A percentile compares a stretch with the other conserved stretches of the same genome.
phyloP scores from a whole-genome alignment of 1,140 invertebrate species.

The Drosophila tropicalis region DNA sequence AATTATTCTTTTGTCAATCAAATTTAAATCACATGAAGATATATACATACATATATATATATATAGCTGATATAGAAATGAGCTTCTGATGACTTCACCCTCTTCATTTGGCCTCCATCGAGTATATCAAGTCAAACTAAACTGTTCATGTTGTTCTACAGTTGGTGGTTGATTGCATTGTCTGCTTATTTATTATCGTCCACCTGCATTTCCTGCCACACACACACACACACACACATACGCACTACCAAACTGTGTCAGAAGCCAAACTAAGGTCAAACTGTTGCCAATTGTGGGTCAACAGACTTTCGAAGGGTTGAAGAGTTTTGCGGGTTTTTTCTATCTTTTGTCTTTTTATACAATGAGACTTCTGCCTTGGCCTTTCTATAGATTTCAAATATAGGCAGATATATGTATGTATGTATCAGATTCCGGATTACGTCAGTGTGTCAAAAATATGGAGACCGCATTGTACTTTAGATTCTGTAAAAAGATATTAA shows the following conservation, averaged over 20 bases:
- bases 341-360: too few relatives aligned
- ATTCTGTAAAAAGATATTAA: too few relatives aligned
- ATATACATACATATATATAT: too few relatives aligned
- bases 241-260: background rate
- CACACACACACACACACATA: background rate
- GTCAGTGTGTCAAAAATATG: too few relatives aligned
- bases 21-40: too few relatives aligned
- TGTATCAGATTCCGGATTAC: too few relatives aligned
- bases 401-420: too few relatives aligned
- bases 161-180: conserved; percentile 6
- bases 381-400: too few relatives aligned
- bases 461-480: too few relatives aligned
- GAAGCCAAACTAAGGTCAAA: background rate
- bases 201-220: conserved; percentile 10
- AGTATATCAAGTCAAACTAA: background rate
- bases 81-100: background rate
- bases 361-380: too few relatives aligned
- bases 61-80: too few relatives aligned
- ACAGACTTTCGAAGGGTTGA: background rate
- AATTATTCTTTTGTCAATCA: too few relatives aligned
- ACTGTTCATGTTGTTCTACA: background rate
- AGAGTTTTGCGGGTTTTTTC: background rate
- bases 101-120: background rate
- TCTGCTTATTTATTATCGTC: conserved; percentile 4
- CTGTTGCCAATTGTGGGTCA: conserved; percentile 11